These are phyloP conservation scores for Drosophila colorata DNA, from an alignment of 2,888 invertebrate species.

Conservation along the genomic window DNA sequence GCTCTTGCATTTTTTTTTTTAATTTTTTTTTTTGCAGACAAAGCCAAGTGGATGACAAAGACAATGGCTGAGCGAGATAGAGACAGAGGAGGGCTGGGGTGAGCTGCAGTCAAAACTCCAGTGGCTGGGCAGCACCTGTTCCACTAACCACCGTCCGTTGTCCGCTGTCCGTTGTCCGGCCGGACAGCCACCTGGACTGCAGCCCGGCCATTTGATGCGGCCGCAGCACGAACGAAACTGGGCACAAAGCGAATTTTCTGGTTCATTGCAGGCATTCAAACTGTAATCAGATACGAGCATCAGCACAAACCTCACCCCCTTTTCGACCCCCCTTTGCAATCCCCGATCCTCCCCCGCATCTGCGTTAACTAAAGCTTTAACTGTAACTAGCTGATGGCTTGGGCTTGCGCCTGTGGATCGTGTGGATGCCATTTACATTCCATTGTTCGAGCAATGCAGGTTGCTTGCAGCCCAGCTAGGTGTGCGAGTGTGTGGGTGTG, in stretches of 20 bases:
- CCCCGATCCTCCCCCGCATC: background rate
- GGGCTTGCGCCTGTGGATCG: constrained; percentile 14
- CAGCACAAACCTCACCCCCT: background rate
- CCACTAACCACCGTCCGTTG: constrained; percentile 10
- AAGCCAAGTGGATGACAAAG: constrained; percentile 51
- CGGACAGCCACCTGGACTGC: constrained; percentile 21
- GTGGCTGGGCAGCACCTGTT: constrained; percentile 64
- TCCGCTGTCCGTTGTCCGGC: constrained; percentile 12
- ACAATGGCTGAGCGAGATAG: constrained; percentile 11
- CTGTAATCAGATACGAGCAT: constrained; percentile 73
- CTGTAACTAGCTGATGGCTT: constrained; percentile 32
- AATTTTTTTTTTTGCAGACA: constrained; percentile 20
- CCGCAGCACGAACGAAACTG: constrained; percentile 60
- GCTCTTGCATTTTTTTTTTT: constrained; percentile 40
- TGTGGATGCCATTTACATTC: constrained; percentile 35
- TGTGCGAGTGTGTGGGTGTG: background rate
- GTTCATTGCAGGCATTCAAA: constrained; percentile 80
- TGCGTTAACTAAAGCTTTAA: constrained; percentile 14
- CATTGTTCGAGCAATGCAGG: constrained; percentile 7
- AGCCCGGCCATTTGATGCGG: constrained; percentile 36
- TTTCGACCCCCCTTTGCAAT: background rate
- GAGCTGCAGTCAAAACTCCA: constrained; percentile 12
- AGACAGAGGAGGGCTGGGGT: constrained; percentile 1
- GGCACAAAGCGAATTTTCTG: constrained; percentile 75
- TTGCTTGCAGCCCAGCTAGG: background rate